phyloP scores from a whole-genome alignment of 1,140 invertebrate genomes.

The Tenebrio molitor region DNA sequence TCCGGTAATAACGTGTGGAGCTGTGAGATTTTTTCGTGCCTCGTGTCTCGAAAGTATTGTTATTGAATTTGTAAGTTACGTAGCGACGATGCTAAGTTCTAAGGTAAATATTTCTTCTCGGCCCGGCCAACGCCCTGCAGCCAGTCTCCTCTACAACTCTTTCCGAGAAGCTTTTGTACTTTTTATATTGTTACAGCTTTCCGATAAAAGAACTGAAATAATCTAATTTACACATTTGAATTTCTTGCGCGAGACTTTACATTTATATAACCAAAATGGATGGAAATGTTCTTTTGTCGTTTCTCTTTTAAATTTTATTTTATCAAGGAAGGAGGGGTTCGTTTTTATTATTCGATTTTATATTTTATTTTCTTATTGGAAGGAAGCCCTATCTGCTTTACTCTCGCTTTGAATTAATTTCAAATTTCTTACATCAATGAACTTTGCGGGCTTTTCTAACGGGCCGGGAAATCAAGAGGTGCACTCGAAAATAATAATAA shows the following conservation, averaged over 20 bases:
- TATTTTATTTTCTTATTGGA: conserved; percentile 54
- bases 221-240: conserved; percentile 62
- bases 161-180: conserved; percentile 56
- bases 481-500: conserved; percentile 30
- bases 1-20: background rate
- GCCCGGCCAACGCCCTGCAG: conserved; percentile 50
- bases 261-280: conserved; percentile 62
- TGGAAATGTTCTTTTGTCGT: conserved; percentile 57
- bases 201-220: conserved; percentile 62
- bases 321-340: conserved; percentile 48
- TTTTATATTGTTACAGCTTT: conserved; percentile 61
- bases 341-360: conserved; percentile 58
- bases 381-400: conserved; percentile 48
- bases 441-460: conserved; percentile 39
- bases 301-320: conserved; percentile 56
- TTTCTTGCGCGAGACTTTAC: conserved; percentile 60
- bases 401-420: conserved; percentile 53
- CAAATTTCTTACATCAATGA: conserved; percentile 51
- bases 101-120: conserved; percentile 55
- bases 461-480: background rate
- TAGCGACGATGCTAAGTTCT: conserved; percentile 49
- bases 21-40: conserved; percentile 20
- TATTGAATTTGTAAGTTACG: conserved; percentile 50
- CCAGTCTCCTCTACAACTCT: conserved; percentile 51
- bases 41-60: conserved; percentile 41